phyloP scores from a whole-genome alignment of 1,140 invertebrate species.

The Ostrea edulis region DNA sequence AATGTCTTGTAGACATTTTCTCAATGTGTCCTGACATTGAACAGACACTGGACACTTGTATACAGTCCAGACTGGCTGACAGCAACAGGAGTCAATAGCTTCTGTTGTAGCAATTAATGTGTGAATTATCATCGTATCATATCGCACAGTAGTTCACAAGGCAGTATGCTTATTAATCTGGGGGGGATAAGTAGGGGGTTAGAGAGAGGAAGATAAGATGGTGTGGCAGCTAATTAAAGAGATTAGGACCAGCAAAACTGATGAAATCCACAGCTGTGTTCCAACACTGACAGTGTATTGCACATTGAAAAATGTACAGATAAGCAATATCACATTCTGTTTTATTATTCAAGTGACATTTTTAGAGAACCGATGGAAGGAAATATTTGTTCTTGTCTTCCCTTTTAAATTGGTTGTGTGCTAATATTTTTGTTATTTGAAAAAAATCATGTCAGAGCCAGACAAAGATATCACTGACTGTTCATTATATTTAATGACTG shows the following conservation, averaged over 20 bases:
- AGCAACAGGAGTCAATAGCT: conserved; percentile 8
- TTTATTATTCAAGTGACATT: conserved; percentile 5
- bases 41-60: conserved; percentile 36
- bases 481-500: conserved; percentile 35
- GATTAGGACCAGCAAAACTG: conserved; percentile 26
- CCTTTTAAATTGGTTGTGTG: background rate
- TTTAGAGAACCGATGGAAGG: background rate
- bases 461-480: conserved; percentile 34
- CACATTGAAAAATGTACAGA: conserved; percentile 33
- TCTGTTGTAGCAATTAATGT: conserved; percentile 39
- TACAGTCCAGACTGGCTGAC: background rate
- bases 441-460: background rate
- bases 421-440: conserved; percentile 19
- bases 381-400: conserved; percentile 16
- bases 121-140: conserved; percentile 39
- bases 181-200: conserved; percentile 32
- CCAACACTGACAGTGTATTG: background rate
- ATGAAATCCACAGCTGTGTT: conserved; percentile 31
- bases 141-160: conserved; percentile 31
- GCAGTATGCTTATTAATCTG: conserved; percentile 28
- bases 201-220: conserved; percentile 29
- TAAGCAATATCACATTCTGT: conserved; percentile 25
- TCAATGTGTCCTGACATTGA: background rate
- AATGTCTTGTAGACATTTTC: conserved; percentile 25
- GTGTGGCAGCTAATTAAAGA: conserved; percentile 38